These are phyloP conservation scores for Adelognathus sp. DNA, from an alignment of 2,888 invertebrate species.

Conservation along the genomic window DNA sequence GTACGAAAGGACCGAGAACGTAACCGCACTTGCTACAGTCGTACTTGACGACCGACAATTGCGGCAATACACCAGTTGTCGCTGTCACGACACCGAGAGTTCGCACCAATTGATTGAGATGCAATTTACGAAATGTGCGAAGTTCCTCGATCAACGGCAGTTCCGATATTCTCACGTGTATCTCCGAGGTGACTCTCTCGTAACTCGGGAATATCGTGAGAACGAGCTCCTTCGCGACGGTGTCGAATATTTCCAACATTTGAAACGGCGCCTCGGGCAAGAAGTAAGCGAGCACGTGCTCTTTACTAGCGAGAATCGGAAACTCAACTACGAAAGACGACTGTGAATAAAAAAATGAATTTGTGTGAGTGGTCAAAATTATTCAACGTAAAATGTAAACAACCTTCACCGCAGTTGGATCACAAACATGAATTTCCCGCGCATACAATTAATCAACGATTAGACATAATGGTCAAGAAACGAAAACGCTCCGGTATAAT, in stretches of 20 bases:
- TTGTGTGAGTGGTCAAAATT: too few relatives aligned
- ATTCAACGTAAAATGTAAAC: too few relatives aligned
- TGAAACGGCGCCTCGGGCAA: slow-evolving; percentile 98
- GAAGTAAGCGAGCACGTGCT: slow-evolving; percentile 97
- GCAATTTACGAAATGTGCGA: slow-evolving; percentile 93
- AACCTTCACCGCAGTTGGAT: too few relatives aligned
- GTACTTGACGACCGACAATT: slow-evolving; percentile 97
- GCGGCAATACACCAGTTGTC: slow-evolving; percentile 97
- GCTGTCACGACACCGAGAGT: slow-evolving; percentile 97
- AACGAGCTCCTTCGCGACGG: slow-evolving; percentile 96
- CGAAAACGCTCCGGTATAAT: too few relatives aligned
- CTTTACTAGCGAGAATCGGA: slow-evolving; percentile 93
- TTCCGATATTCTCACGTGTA: slow-evolving; percentile 97
- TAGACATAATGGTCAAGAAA: too few relatives aligned
- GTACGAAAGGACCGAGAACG: slow-evolving; percentile 97
- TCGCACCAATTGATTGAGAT: slow-evolving; percentile 96
- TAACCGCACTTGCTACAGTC: slow-evolving; percentile 98
- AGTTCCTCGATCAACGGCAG: slow-evolving; percentile 98
- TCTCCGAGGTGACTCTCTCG: slow-evolving; percentile 95
- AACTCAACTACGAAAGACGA: slow-evolving; percentile 97
- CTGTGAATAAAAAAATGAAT: slow-evolving; percentile 65
- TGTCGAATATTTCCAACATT: slow-evolving; percentile 98
- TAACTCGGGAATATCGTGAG: slow-evolving; percentile 97
- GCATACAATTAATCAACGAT: too few relatives aligned
- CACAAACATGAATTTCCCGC: too few relatives aligned